Percentiles rank a stretch among this genome's conserved stretches.
Evolutionary conservation across 2,888 invertebrate species (phyloP).

Genomic region (Gryllus longicercus): DNA sequence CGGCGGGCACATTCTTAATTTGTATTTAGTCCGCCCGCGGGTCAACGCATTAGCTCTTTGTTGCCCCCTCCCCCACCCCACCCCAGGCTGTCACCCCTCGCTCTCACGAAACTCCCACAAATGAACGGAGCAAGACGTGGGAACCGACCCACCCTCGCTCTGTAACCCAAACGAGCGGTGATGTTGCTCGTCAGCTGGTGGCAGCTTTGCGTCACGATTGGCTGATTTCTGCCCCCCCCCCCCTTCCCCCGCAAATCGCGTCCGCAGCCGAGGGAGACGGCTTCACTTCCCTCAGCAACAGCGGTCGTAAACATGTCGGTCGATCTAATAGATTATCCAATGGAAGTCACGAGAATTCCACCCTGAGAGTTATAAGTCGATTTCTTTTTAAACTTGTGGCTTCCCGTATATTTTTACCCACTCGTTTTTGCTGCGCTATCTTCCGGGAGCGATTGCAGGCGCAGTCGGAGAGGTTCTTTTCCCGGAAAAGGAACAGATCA

Average conservation of each 20-base stretch:
- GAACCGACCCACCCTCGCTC: too few relatives aligned
- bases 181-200: too few relatives aligned
- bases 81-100: not conserved
- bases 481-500: not conserved
- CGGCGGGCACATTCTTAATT: not conserved
- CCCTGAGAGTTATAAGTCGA: not conserved
- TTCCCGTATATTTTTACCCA: not conserved
- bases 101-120: too few relatives aligned
- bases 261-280: not conserved
- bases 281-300: not conserved
- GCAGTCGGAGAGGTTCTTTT: not conserved
- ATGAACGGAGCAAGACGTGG: too few relatives aligned
- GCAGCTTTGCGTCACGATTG: not conserved
- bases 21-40: not conserved
- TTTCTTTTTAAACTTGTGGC: not conserved
- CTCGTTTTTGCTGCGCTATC: too few relatives aligned
- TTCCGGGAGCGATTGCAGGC: not conserved
- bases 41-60: not conserved
- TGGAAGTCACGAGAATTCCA: not conserved
- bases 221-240: not conserved
- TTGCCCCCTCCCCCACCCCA: not conserved
- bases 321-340: not conserved
- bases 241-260: too few relatives aligned
- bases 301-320: not conserved
- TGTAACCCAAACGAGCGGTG: too few relatives aligned